Evolutionary conservation across 2,797 vertebrate genomes (phyloP).

Genomic region (Garrulus glandarius): DNA sequence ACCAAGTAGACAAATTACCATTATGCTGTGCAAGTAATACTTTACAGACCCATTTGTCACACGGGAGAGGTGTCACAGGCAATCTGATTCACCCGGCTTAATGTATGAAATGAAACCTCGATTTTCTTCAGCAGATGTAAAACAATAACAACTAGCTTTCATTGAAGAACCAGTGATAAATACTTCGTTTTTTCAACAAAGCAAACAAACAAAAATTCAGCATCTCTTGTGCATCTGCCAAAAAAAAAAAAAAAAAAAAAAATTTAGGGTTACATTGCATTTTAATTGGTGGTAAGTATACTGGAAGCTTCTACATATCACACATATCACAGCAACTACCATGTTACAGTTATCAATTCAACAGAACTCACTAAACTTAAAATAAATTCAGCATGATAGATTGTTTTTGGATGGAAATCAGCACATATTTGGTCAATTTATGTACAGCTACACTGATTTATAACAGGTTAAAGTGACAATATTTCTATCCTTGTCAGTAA

Average conservation of each 20-base stretch:
- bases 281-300: neutral
- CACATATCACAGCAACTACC: neutral
- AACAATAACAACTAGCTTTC: neutral
- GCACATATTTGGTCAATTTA: neutral
- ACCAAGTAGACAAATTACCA: constrained; percentile 62
- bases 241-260: neutral
- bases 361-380: neutral
- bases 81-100: constrained; percentile 59
- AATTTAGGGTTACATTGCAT: neutral
- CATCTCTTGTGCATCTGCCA: neutral
- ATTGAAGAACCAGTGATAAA: neutral
- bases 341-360: neutral
- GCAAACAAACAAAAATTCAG: neutral
- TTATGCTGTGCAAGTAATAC: constrained; percentile 46
- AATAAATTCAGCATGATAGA: neutral
- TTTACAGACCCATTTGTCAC: constrained; percentile 70
- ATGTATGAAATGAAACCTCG: constrained; percentile 48
- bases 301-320: neutral
- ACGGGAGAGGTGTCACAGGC: constrained; percentile 33
- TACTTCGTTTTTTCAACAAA: constrained; percentile 17
- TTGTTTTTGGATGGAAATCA: neutral
- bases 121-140: neutral
- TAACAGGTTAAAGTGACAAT: neutral
- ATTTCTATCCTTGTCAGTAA: neutral
- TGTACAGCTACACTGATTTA: neutral